Percentiles rank a stretch among this genome's conserved stretches.
Evolutionary conservation across 2,113 vertebrate genomes (phyloP).

Genomic region (Marcusenius ussheri): DNA sequence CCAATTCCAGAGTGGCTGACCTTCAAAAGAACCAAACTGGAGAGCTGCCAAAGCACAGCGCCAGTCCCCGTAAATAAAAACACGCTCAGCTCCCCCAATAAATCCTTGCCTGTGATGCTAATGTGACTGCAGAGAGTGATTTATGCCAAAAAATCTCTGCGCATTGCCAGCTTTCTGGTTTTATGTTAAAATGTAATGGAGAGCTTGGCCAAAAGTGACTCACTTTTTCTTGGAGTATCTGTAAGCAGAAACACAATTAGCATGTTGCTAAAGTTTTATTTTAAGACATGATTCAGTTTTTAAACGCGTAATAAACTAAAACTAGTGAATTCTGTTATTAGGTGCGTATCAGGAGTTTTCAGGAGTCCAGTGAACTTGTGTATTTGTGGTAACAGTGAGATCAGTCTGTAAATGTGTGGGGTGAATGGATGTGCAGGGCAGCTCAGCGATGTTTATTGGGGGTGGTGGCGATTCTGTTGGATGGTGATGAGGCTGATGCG

Average conservation of each 20-base stretch:
- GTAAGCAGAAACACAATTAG: not conserved
- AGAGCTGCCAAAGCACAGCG: not conserved
- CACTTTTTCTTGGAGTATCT: constrained; percentile 6
- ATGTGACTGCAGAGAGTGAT: not conserved
- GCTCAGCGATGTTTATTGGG: not conserved
- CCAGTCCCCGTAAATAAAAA: not conserved
- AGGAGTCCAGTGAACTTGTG: not conserved
- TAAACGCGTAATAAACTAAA: not conserved
- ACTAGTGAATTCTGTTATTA: not conserved
- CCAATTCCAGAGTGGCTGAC: not conserved
- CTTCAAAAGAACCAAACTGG: not conserved
- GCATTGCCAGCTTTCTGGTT: not conserved
- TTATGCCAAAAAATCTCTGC: not conserved
- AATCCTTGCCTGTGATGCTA: not conserved
- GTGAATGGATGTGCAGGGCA: not conserved
- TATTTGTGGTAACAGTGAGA: not conserved
- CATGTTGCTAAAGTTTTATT: not conserved
- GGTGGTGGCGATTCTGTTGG: not conserved
- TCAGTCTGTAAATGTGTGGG: not conserved
- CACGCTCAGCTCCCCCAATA: not conserved
- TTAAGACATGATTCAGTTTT: constrained; percentile 1
- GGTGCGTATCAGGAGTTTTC: not conserved
- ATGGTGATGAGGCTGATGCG: not conserved
- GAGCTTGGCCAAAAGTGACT: not conserved
- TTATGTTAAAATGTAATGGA: not conserved